A percentile compares a stretch with the other conserved stretches of the same genome.
These are phyloP conservation scores for Acanthurus leucopareius DNA, from an alignment of 2,797 vertebrate genomes.

Conservation along the genomic window DNA sequence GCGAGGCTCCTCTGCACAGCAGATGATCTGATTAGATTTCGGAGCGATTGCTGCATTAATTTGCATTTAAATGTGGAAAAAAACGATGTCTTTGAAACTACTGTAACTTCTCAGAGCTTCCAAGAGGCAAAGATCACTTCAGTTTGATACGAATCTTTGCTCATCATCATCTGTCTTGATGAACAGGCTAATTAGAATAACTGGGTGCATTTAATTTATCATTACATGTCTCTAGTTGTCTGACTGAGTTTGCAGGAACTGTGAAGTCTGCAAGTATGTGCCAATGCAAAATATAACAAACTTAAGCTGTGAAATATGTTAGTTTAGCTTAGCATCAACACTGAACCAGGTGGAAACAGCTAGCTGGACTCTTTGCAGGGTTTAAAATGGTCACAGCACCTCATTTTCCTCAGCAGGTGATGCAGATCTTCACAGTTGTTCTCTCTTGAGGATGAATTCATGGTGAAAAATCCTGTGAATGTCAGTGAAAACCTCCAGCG, in stretches of 20 bases:
- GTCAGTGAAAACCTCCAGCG: no score
- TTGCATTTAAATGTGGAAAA: conserved; percentile 55
- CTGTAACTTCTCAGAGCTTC: conserved; percentile 28
- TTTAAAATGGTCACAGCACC: no score
- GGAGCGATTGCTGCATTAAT: conserved; percentile 35
- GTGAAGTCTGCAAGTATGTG: not conserved
- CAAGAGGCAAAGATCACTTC: conserved; percentile 38
- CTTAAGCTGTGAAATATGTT: no score
- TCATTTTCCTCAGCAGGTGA: no score
- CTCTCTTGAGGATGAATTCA: no score
- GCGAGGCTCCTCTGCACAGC: conserved; percentile 11
- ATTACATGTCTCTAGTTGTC: not conserved
- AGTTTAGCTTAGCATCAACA: no score
- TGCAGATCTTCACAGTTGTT: no score
- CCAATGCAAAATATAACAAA: not conserved
- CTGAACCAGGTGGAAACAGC: no score
- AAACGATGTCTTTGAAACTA: conserved; percentile 46
- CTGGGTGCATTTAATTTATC: conserved; percentile 35
- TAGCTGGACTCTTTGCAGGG: no score
- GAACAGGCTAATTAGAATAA: conserved; percentile 46
- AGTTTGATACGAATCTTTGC: conserved; percentile 38
- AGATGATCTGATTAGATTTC: conserved; percentile 54
- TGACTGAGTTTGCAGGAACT: not conserved
- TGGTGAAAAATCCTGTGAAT: no score
- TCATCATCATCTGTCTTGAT: conserved; percentile 45